Conservation (phyloP, 2,888 invertebrate genomes). For the Ferdinandea cuprea region DNA sequence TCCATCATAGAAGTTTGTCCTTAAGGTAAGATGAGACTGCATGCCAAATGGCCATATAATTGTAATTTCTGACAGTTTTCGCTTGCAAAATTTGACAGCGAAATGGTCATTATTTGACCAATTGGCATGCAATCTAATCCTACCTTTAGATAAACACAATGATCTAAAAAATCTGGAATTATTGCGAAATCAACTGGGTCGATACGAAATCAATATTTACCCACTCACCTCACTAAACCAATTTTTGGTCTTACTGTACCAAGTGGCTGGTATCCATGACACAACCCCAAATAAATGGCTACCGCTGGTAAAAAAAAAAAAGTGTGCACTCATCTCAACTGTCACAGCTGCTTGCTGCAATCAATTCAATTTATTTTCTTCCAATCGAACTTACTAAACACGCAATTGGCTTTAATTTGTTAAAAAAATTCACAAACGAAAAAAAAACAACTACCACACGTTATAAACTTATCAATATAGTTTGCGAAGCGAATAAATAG, state of each 20-base stretch:
- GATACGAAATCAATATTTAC: neutral
- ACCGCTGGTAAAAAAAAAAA: slow-evolving; percentile 1
- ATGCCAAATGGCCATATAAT: too few species aligned
- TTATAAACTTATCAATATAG: neutral
- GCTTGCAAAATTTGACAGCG: too few species aligned
- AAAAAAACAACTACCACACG: neutral
- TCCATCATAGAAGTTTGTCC: too few species aligned
- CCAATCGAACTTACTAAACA: neutral
- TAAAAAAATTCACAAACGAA: slow-evolving; percentile 2
- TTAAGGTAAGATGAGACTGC: too few species aligned
- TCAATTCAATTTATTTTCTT: slow-evolving; percentile 51
- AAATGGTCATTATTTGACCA: too few species aligned
- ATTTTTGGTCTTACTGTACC: slow-evolving; percentile 18
- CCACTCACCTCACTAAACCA: neutral
- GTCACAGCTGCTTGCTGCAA: slow-evolving; percentile 51
- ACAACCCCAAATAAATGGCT: slow-evolving; percentile 5
- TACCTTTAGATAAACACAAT: too few species aligned
- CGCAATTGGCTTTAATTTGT: slow-evolving; percentile 32
- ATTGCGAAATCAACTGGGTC: too few species aligned
- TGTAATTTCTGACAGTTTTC: too few species aligned
- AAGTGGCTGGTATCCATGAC: neutral
- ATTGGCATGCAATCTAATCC: too few species aligned
- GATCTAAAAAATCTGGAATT: too few species aligned
- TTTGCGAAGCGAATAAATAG: slow-evolving; percentile 12
- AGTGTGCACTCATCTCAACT: slow-evolving; percentile 27